A percentile compares a stretch with the other conserved stretches of the same genome.
Conservation (phyloP, 2,797 vertebrate species). For the Crax fasciolata region DNA sequence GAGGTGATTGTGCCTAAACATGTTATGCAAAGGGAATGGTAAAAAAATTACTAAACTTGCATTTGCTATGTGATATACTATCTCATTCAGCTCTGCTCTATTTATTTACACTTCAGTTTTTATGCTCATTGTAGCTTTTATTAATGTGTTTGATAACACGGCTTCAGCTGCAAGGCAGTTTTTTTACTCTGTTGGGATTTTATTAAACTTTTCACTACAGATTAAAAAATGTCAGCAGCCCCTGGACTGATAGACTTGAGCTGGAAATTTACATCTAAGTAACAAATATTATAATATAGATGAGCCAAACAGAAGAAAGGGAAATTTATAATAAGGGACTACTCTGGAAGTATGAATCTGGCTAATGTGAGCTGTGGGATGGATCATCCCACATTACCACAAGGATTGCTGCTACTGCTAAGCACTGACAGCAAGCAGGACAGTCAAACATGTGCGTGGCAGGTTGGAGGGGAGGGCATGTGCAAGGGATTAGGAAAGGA, state of each 20-base stretch:
- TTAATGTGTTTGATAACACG: slow-evolving; percentile 28
- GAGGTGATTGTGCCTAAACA: neutral
- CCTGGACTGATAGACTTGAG: slow-evolving; percentile 16
- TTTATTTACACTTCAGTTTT: slow-evolving; percentile 24
- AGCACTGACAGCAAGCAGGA: neutral
- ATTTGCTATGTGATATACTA: neutral
- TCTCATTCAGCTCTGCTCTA: neutral
- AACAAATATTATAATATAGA: slow-evolving; percentile 52
- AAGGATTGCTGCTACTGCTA: slow-evolving; percentile 29
- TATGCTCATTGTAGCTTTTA: slow-evolving; percentile 21
- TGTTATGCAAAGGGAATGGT: neutral
- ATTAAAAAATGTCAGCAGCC: slow-evolving; percentile 42
- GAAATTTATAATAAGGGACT: slow-evolving; percentile 46
- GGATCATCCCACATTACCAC: slow-evolving; percentile 25
- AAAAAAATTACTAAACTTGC: neutral
- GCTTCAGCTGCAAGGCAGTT: slow-evolving; percentile 33
- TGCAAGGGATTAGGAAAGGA: neutral
- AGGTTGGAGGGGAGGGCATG: neutral
- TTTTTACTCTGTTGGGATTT: neutral
- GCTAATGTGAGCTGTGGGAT: slow-evolving; percentile 26
- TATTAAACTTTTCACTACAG: slow-evolving; percentile 11
- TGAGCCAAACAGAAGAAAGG: slow-evolving; percentile 35
- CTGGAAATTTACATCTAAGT: neutral
- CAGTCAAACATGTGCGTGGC: neutral
- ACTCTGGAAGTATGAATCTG: slow-evolving; percentile 62